phyloP scores from a whole-genome alignment of 2,888 invertebrate species.

The Drosophila dives region DNA sequence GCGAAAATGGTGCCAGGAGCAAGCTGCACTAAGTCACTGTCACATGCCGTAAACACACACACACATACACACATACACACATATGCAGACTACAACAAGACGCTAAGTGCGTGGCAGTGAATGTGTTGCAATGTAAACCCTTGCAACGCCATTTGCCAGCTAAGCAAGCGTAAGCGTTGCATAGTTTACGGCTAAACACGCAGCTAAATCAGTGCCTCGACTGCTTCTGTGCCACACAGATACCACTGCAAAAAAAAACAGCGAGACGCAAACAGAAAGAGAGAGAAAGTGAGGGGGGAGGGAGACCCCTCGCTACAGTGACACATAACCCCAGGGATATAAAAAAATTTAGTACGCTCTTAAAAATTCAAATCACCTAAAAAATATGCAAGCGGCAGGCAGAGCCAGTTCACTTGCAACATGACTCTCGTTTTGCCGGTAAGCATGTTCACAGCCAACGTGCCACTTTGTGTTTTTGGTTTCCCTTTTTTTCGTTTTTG shows the following conservation, averaged over 20 bases:
- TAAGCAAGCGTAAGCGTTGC: conserved; percentile 47
- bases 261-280: background rate
- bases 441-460: conserved; percentile 21
- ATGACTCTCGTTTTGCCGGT: conserved; percentile 14
- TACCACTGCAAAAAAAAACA: background rate
- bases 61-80: background rate
- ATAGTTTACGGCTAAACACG: conserved; percentile 47
- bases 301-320: conserved; percentile 35
- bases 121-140: conserved; percentile 41
- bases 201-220: conserved; percentile 25
- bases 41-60: conserved; percentile 22
- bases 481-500: conserved; percentile 8
- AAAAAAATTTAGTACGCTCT: conserved; percentile 65
- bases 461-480: conserved; percentile 47
- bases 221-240: conserved; percentile 2
- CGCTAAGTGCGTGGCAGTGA: conserved; percentile 28
- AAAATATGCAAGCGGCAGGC: conserved; percentile 67
- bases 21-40: conserved; percentile 69
- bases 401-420: conserved; percentile 11
- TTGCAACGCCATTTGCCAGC: conserved; percentile 53
- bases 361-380: conserved; percentile 77
- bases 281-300: background rate
- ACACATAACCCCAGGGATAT: conserved; percentile 72
- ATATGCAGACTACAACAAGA: background rate
- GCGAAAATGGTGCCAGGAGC: conserved; percentile 20